A percentile compares a stretch with the other conserved stretches of the same genome.
phyloP scores from a whole-genome alignment of 2,888 invertebrate species.

The Meiosimyza decipiens region DNA sequence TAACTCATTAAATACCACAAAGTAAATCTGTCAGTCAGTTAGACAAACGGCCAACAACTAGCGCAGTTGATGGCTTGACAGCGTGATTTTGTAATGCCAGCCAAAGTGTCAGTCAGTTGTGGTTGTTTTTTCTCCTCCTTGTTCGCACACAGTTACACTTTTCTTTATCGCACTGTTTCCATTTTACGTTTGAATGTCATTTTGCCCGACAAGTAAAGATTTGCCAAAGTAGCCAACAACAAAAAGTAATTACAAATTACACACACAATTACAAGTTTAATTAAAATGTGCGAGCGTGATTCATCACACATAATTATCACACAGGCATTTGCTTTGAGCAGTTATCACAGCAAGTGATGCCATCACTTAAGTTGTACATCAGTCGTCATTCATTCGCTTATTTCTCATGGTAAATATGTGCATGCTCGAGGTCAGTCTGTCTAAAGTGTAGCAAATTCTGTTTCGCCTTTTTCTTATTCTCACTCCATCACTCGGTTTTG shows the following conservation, averaged over 20 bases:
- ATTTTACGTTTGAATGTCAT: no score
- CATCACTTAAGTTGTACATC: neutral
- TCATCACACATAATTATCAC: conserved; percentile 3
- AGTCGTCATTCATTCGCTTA: conserved; percentile 10
- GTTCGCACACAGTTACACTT: neutral
- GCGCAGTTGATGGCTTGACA: neutral
- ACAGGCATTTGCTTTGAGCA: no score
- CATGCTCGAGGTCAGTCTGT: conserved; percentile 21
- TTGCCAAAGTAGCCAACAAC: no score
- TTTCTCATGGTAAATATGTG: conserved; percentile 1
- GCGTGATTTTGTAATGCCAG: neutral
- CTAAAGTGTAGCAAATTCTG: conserved; percentile 7
- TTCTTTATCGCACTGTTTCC: neutral
- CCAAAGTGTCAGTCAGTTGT: neutral
- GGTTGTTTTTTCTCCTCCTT: neutral
- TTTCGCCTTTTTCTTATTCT: neutral
- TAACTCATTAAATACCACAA: no score
- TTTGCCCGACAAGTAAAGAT: no score
- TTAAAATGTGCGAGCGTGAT: conserved; percentile 19
- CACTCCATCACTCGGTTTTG: neutral
- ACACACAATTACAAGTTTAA: conserved; percentile 17
- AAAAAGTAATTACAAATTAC: conserved; percentile 2
- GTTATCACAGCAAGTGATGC: no score
- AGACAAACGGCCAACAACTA: neutral
- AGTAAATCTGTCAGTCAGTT: no score